Percentiles rank a stretch among this genome's conserved stretches.
Conservation (phyloP, 2,888 invertebrate species). For the Eudasyphora cyanicolor region DNA sequence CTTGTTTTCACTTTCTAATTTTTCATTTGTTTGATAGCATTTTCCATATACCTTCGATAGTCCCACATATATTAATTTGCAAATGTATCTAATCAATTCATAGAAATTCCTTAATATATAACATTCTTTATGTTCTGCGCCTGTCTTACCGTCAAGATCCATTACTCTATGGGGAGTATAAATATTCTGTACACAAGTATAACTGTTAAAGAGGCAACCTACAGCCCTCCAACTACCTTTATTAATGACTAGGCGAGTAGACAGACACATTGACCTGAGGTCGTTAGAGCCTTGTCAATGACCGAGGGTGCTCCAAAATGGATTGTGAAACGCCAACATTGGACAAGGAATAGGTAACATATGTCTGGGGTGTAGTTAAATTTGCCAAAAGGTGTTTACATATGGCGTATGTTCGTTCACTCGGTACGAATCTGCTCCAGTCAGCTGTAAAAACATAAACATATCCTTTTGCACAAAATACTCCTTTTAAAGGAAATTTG, state of each 20-base stretch:
- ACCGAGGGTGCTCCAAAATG: not conserved
- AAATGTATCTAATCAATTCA: too few relatives aligned
- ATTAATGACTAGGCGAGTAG: not conserved
- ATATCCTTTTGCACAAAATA: not conserved
- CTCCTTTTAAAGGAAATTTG: not conserved
- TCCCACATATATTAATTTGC: too few relatives aligned
- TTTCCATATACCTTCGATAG: too few relatives aligned
- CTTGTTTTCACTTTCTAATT: too few relatives aligned
- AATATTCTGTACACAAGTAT: too few relatives aligned
- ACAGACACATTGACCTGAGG: not conserved
- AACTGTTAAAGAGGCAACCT: not conserved
- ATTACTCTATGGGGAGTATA: too few relatives aligned
- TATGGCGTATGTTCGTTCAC: not conserved
- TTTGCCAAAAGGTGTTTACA: slow-evolving; percentile 5
- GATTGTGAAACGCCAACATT: not conserved
- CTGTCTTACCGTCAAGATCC: not conserved
- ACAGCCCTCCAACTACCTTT: not conserved
- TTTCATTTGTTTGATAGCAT: too few relatives aligned
- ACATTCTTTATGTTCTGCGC: not conserved
- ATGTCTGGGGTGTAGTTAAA: not conserved
- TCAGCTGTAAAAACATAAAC: not conserved
- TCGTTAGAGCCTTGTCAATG: not conserved
- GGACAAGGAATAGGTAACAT: not conserved
- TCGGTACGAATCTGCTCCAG: not conserved
- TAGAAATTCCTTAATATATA: too few relatives aligned